Evolutionary conservation across 35 echinoderm and acorn worm species (phyloP), one percentile per base, ranked within the genome.

Genomic region (Ptychodera flava): DNA sequence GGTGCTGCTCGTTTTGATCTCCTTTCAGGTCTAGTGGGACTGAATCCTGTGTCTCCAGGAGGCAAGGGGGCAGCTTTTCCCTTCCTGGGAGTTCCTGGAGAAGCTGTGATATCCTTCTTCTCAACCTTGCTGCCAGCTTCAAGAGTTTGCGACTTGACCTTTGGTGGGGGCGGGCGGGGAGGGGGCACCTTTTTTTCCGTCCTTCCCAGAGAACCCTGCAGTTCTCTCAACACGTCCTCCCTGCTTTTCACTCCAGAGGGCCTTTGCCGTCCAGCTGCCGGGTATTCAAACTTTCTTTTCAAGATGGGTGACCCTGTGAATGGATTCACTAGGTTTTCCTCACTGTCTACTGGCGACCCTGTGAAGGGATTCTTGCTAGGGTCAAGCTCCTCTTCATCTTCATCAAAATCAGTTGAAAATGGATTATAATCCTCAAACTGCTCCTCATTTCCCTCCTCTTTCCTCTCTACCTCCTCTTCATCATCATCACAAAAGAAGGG

Each of bases 401-500:
- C 45, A 64, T 64, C 45, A 22, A 12, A 64, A 64, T 64, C 6
- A 64, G 6, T 64, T 64, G 45, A 64, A 64, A 64, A 64, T 64
- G 45, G 45, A 64, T 64, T 64, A 22, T 64, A 64, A 22, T 64
- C 45, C 22, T 64, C 45, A 12, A 64, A 64, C 45, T n/a, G n/a
- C n/a, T 64, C 45, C 45, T 64, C 45, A 64, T 64, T 64, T 64
- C 6, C 45, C n/a, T 78, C 45, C 16, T 52, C 76, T 22, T 64
- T 22, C 45, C 22, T 22, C 45, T 37, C 37, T 0, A 85, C 64
- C 35, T 85, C 89, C 38, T 91, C 92, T 15, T 89, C 89, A 32
- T 90, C 92, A 37, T 97, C 95, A 78, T 91, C 92, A 64, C 91
- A 89, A 30, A 85, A 86, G 35, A 99, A 99, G 28, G 96, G 96